Percentiles rank a stretch among this genome's conserved stretches.
phyloP scores from a whole-genome alignment of 2,113 vertebrate species.

The Aphelocoma coerulescens region DNA sequence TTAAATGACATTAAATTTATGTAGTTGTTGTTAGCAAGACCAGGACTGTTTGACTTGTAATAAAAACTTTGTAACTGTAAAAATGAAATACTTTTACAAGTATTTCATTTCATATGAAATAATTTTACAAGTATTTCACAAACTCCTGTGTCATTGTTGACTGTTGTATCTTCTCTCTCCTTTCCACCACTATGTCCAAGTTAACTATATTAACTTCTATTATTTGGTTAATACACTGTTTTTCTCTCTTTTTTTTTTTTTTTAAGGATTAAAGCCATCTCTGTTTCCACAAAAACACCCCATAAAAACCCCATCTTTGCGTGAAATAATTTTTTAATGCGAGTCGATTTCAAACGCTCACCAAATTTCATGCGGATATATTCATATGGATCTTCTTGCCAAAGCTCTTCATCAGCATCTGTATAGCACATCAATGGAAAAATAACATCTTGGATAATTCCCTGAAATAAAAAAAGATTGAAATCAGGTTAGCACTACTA shows the following conservation, averaged over 20 bases:
- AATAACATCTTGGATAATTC: constrained; percentile 84
- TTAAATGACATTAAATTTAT: neutral
- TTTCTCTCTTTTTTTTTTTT: neutral
- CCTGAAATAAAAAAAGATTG: constrained; percentile 56
- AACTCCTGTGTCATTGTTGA: neutral
- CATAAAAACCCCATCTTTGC: neutral
- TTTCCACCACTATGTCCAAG: neutral
- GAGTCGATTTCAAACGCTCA: constrained; percentile 55
- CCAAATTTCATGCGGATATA: constrained; percentile 99
- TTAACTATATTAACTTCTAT: neutral
- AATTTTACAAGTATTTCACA: neutral
- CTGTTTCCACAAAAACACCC: neutral
- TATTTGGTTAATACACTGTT: neutral
- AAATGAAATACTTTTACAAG: neutral
- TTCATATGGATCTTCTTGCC: constrained; percentile 98
- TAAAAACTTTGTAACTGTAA: neutral
- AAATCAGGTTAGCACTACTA: neutral
- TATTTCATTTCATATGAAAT: neutral
- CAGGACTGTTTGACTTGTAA: neutral
- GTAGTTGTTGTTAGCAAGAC: neutral
- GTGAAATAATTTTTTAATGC: neutral
- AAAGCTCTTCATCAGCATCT: constrained; percentile 96
- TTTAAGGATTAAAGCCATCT: neutral
- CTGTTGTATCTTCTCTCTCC: neutral
- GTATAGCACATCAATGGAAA: constrained; percentile 97